These are phyloP conservation scores for Nyctereutes procyonoides DNA, from an alignment of 2,113 vertebrate species.

Conservation along the genomic window DNA sequence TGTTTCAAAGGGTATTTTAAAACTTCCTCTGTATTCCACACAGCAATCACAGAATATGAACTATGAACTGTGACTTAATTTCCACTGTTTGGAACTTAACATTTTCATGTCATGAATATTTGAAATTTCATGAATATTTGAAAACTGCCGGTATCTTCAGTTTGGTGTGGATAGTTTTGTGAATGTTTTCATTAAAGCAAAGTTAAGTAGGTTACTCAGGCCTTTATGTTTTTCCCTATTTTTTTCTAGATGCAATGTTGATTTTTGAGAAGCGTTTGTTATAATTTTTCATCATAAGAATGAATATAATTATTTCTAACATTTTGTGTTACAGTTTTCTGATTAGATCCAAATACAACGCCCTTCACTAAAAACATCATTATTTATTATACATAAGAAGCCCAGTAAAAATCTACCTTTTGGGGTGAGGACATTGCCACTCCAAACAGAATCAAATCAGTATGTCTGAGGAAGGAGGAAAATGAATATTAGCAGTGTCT, in stretches of 20 bases:
- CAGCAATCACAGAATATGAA: background rate
- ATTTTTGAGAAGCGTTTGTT: background rate
- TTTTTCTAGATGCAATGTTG: background rate
- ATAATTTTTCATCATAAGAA: background rate
- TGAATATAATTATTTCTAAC: background rate
- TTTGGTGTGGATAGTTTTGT: background rate
- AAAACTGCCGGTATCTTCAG: background rate
- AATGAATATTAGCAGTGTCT: background rate
- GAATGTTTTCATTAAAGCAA: background rate
- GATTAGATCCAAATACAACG: background rate
- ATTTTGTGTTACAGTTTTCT: background rate
- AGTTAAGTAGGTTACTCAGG: background rate
- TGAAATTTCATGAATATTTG: background rate
- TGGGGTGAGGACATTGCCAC: accelerated
- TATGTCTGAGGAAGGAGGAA: no score
- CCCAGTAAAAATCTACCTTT: background rate
- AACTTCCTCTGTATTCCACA: background rate
- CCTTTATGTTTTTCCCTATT: background rate
- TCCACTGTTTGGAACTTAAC: background rate
- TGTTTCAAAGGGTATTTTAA: background rate
- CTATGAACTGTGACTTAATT: background rate
- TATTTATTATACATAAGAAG: background rate
- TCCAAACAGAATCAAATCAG: background rate
- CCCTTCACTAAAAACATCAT: background rate
- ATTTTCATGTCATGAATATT: background rate